A percentile compares a stretch with the other conserved stretches of the same genome.
These are phyloP conservation scores for Argyrosomus regius DNA, from an alignment of 2,797 vertebrate genomes.

Conservation along the genomic window DNA sequence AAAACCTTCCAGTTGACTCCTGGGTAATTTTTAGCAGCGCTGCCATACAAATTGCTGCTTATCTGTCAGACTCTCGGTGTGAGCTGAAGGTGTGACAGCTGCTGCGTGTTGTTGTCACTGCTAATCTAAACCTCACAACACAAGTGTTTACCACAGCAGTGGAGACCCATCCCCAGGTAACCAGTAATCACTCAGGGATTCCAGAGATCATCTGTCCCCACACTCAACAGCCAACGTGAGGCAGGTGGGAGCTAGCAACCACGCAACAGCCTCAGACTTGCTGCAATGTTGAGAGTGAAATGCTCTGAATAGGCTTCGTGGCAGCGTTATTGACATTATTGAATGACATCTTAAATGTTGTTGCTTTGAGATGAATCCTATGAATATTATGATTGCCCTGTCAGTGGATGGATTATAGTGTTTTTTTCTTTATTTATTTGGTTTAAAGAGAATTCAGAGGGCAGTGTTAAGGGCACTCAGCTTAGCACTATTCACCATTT, in stretches of 20 bases:
- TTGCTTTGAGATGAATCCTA: conserved; percentile 29
- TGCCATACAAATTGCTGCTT: conserved; percentile 45
- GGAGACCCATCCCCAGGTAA: conserved; percentile 69
- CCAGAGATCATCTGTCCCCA: conserved; percentile 60
- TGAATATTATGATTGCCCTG: conserved; percentile 23
- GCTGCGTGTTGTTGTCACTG: conserved; percentile 66
- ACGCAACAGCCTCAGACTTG: conserved; percentile 35
- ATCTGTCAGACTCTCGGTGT: conserved; percentile 38
- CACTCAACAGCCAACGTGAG: conserved; percentile 51
- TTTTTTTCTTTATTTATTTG: conserved; percentile 17
- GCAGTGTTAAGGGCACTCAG: conserved; percentile 18
- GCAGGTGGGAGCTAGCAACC: conserved; percentile 56
- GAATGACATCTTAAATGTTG: conserved; percentile 36
- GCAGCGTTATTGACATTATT: conserved; percentile 9
- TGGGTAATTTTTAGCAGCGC: conserved; percentile 15
- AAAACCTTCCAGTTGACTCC: conserved; percentile 23
- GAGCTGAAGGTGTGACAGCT: conserved; percentile 58
- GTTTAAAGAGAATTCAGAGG: conserved; percentile 34
- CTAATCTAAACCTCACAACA: conserved; percentile 63
- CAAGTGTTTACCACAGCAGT: conserved; percentile 67
- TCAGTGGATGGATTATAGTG: conserved; percentile 24
- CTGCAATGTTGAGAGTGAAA: conserved; percentile 46
- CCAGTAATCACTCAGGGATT: conserved; percentile 68
- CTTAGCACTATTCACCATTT: conserved; percentile 22
- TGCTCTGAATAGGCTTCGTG: conserved; percentile 36